Conservation (phyloP, 2,888 invertebrate species). For the Allolobophora icterica region DNA sequence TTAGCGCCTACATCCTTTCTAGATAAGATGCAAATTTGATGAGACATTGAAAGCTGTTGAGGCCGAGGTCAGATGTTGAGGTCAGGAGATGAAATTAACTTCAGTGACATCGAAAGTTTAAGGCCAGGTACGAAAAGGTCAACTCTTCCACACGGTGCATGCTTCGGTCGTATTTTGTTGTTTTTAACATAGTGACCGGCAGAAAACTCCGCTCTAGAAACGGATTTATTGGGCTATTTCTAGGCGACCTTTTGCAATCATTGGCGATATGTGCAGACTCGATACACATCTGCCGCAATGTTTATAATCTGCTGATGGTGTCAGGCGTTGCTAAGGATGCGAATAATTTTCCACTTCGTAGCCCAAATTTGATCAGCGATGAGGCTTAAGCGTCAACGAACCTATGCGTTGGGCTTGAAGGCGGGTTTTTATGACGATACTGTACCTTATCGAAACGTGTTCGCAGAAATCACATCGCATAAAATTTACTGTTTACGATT, state of each 20-base stretch:
- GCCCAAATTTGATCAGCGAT: background rate
- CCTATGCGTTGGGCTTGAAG: background rate
- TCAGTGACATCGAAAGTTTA: too few relatives aligned
- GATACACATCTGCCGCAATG: background rate
- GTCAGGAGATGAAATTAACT: too few relatives aligned
- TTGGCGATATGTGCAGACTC: background rate
- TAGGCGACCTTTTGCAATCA: background rate
- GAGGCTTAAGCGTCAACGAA: background rate
- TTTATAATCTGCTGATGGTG: background rate
- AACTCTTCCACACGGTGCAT: too few relatives aligned
- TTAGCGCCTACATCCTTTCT: too few relatives aligned
- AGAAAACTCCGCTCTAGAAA: background rate
- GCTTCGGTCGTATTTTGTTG: too few relatives aligned
- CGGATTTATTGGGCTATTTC: background rate
- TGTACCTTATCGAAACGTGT: background rate
- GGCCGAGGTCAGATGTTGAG: too few relatives aligned
- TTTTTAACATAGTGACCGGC: too few relatives aligned
- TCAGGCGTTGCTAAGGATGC: background rate
- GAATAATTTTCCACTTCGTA: slow-evolving; percentile 3
- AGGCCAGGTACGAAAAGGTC: too few relatives aligned
- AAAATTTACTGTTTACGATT: background rate
- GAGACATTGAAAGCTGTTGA: too few relatives aligned
- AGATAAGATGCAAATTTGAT: too few relatives aligned
- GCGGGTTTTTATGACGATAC: slow-evolving; percentile 8
- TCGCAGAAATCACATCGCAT: slow-evolving; percentile 6